phyloP scores from a whole-genome alignment of 2,113 vertebrate species.

The Xyliphius kryptos region DNA sequence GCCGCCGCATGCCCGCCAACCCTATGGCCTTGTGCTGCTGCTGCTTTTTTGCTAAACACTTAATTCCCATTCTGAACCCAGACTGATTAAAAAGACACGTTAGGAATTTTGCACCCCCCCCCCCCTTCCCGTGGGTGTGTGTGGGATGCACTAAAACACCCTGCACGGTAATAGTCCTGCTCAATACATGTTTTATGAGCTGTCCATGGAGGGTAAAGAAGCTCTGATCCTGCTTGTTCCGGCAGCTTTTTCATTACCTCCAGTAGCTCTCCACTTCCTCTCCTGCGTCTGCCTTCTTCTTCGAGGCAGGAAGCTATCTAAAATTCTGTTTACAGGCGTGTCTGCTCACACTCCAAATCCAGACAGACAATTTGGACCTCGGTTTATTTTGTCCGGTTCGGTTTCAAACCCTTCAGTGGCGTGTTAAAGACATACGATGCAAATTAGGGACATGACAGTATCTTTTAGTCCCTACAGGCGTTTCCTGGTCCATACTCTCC shows the following conservation, averaged over 20 bases:
- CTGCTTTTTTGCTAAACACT: conserved; percentile 45
- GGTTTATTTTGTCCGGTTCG: too few relatives aligned
- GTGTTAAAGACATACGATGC: neutral
- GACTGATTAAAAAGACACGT: conserved; percentile 31
- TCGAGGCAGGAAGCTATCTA: neutral
- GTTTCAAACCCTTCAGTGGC: too few relatives aligned
- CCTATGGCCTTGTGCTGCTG: conserved; percentile 32
- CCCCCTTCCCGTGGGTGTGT: conserved; percentile 30
- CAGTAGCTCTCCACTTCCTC: neutral
- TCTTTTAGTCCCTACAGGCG: neutral
- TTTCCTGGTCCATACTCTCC: neutral
- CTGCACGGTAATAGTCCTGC: conserved; percentile 52
- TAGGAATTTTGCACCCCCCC: neutral
- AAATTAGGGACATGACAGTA: conserved; percentile 5
- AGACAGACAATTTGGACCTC: too few relatives aligned
- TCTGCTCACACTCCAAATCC: too few relatives aligned
- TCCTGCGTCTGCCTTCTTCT: neutral
- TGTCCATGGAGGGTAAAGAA: conserved; percentile 57
- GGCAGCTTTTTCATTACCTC: conserved; percentile 42
- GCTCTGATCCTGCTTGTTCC: conserved; percentile 60
- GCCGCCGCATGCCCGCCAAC: conserved; percentile 37
- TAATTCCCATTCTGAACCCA: conserved; percentile 36
- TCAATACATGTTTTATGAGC: conserved; percentile 68
- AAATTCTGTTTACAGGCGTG: conserved; percentile 1
- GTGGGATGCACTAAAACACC: conserved; percentile 48